A percentile compares a stretch with the other conserved stretches of the same genome.
Conservation (phyloP, 92 coral and sea anemone genomes). For the Palythoa caribaeorum region DNA sequence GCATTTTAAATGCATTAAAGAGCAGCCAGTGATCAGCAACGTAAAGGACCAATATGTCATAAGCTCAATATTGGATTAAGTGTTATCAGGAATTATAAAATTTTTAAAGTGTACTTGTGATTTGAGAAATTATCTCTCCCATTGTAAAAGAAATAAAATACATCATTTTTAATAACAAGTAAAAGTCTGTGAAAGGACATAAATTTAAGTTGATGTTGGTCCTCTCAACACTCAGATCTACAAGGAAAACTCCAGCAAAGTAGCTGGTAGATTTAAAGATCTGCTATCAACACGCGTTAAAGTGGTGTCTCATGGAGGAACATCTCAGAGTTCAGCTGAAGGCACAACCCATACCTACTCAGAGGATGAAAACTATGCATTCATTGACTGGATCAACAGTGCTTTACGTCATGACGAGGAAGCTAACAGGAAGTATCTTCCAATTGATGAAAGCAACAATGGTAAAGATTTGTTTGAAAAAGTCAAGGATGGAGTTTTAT, state of each 20-base stretch:
- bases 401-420: constrained; percentile 78
- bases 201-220: no score
- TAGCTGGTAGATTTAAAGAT: constrained; percentile 63
- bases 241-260: constrained; percentile 50
- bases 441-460: constrained; percentile 69
- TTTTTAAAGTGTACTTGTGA: no score
- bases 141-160: no score
- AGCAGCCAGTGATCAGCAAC: no score
- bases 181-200: no score
- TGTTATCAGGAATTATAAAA: no score
- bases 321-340: constrained; percentile 89
- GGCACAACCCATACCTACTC: constrained; percentile 93
- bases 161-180: no score
- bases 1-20: no score
- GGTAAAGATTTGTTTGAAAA: constrained; percentile 83
- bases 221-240: constrained; percentile 29
- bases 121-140: no score
- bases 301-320: constrained; percentile 80
- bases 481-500: constrained; percentile 85
- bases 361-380: constrained; percentile 89
- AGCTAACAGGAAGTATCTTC: constrained; percentile 68
- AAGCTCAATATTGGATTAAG: no score
- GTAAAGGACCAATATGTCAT: no score
- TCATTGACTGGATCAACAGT: constrained; percentile 96
- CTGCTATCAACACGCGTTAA: constrained; percentile 70